A percentile compares a stretch with the other conserved stretches of the same genome.
phyloP scores from a whole-genome alignment of 1,140 invertebrate genomes.

The Scylla paramamosain region DNA sequence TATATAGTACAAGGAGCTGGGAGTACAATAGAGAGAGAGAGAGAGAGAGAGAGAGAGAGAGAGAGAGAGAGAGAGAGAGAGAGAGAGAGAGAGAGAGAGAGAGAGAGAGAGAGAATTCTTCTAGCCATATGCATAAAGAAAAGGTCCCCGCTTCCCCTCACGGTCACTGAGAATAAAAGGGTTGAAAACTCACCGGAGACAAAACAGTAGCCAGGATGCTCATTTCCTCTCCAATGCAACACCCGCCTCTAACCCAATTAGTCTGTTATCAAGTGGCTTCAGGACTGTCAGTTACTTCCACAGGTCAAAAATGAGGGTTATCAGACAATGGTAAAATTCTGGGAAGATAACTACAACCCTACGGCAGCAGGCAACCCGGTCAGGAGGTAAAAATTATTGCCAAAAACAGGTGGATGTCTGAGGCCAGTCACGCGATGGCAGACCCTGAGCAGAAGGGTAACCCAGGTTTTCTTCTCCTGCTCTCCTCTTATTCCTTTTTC shows the following conservation, averaged over 20 bases:
- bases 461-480: neutral
- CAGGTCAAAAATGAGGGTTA: conserved; percentile 27
- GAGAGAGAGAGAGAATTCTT: too few species aligned
- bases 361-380: neutral
- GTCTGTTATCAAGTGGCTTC: conserved; percentile 29
- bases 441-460: conserved; percentile 5
- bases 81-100: neutral
- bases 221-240: neutral
- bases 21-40: neutral
- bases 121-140: too few species aligned
- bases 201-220: neutral
- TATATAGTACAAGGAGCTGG: neutral
- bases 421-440: conserved; percentile 34
- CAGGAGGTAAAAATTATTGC: conserved; percentile 1
- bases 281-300: conserved; percentile 39
- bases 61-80: too few species aligned
- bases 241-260: conserved; percentile 45
- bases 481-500: conserved; percentile 3
- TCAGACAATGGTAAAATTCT: conserved; percentile 41
- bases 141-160: neutral
- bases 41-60: too few species aligned
- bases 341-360: conserved; percentile 31
- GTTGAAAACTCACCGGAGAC: neutral
- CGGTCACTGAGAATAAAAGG: neutral
- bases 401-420: conserved; percentile 44